Evolutionary conservation across 1,140 invertebrate species (phyloP).

Genomic region (Pteromalus puparum): DNA sequence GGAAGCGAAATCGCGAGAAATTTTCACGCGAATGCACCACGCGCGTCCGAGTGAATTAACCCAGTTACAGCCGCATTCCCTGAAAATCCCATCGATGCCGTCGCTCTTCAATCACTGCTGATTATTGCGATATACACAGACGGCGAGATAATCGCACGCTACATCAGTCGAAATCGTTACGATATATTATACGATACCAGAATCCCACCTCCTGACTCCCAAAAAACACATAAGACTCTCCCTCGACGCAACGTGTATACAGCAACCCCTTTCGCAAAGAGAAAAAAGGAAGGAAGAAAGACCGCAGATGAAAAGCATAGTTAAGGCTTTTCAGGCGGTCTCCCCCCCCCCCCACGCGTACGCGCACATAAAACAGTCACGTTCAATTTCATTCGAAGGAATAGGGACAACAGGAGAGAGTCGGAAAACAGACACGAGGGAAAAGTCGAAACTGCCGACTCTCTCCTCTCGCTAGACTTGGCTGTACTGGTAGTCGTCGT

Average conservation of each 20-base stretch:
- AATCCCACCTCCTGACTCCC: no score
- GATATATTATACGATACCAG: no score
- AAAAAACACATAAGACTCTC: no score
- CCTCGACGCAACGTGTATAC: no score
- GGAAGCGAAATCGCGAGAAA: neutral
- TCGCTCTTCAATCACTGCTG: no score
- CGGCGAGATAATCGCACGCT: no score
- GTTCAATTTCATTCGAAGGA: conserved; percentile 45
- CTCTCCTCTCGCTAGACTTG: conserved; percentile 8
- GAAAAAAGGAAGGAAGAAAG: neutral
- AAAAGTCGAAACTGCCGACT: conserved; percentile 46
- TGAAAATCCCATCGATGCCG: neutral
- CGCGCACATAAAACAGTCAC: conserved; percentile 25
- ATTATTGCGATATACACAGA: no score
- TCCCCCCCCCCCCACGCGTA: no score
- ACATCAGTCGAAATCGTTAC: no score
- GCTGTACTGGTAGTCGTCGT: neutral
- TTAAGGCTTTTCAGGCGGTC: conserved; percentile 18
- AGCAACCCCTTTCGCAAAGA: neutral
- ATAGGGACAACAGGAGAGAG: neutral
- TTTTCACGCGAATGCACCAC: neutral
- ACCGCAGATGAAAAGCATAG: conserved; percentile 37
- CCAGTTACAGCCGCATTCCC: conserved; percentile 29
- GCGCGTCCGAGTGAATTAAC: conserved; percentile 16
- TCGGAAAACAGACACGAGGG: conserved; percentile 2